Base-by-base conservation (phyloP, 2,888 invertebrate genomes). In the Embidobia sp. region DNA sequence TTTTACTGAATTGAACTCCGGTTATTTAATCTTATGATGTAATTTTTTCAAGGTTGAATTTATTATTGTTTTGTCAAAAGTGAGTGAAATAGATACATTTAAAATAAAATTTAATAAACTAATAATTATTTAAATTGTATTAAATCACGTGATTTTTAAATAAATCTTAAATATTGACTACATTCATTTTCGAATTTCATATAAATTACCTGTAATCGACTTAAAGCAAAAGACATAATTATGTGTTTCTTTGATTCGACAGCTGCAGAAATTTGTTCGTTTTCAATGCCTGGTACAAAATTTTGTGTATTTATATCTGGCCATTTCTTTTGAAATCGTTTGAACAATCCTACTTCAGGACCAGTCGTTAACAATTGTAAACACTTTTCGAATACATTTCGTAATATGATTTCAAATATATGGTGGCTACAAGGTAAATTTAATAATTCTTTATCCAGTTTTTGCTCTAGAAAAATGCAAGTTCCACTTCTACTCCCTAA, bases 191-290 rank as follows among this genome's bases (percentile, higher is more conserved):
- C n/a, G n/a, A n/a, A n/a, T n/a, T n/a, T n/a, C n/a, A n/a, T n/a
- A n/a, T n/a, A n/a, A n/a, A n/a, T n/a, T 44, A 57, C 57, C 57
- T 57, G 7, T 7, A 57, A 27, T 6, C 31, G 16, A 7, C 26
- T n/a, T 4, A 15, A 18, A 19, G 19, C 29, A 33, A 59, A 59
- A 5, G 7, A 0, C 6, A 31, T 15, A 44, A 59, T 44, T 11
- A 31, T 29, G 7, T 1, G 1, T 44, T 15, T 59, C 3, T 0
- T 8, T 31, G 13, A 0, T 8, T 2, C 4, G 3, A 44, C 4
- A 6, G 18, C 42, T n/a, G 18, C 16, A 31, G 8, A 1, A 8
- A 35, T 15, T 8, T 5, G 1, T 33, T 61, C 16, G 10, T 48
- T 16, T 5, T 1, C 29, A 6, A 48, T 18, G 7, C 35, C 53